Percentiles rank a stretch among this genome's conserved stretches.
These are phyloP conservation scores for Condylura cristata DNA, from an alignment of 2,113 vertebrate species.

Conservation along the genomic window DNA sequence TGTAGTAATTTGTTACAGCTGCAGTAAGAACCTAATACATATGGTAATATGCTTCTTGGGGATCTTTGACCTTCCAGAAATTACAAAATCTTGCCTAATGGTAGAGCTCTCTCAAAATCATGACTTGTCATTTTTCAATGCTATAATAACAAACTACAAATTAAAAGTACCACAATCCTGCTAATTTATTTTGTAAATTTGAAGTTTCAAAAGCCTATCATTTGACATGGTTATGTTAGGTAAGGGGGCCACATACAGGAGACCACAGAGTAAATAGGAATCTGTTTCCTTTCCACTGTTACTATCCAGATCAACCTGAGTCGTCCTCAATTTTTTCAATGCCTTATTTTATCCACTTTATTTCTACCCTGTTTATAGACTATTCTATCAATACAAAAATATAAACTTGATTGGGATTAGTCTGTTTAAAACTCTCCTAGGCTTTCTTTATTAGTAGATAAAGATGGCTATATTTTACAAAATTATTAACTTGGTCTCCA, in stretches of 20 bases:
- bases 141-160: background rate
- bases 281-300: background rate
- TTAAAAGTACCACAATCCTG: background rate
- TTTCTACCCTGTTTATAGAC: background rate
- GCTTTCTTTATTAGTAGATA: background rate
- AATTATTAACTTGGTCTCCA: background rate
- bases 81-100: background rate
- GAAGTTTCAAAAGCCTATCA: rapidly evolving
- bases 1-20: background rate
- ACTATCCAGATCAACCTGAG: background rate
- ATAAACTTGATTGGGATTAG: background rate
- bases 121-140: background rate
- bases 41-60: background rate
- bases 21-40: background rate
- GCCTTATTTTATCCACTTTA: background rate
- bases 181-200: background rate
- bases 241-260: no score
- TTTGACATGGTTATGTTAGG: background rate
- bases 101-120: background rate
- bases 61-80: background rate
- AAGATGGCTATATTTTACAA: background rate
- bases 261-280: background rate
- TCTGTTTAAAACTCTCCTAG: background rate
- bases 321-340: background rate
- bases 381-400: background rate